These are phyloP conservation scores for Mixornis gularis DNA, from an alignment of 2,113 vertebrate species.

Conservation along the genomic window DNA sequence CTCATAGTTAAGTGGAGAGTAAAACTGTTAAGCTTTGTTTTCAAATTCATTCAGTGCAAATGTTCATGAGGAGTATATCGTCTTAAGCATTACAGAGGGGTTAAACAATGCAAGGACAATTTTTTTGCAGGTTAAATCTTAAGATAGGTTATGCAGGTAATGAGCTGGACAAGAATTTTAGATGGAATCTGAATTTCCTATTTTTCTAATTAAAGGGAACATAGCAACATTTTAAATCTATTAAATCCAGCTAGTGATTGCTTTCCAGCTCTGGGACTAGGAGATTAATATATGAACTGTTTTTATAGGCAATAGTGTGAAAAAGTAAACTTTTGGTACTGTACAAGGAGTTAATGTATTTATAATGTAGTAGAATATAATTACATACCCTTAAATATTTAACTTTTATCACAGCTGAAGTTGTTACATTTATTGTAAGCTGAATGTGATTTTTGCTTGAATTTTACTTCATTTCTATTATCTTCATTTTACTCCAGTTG, in stretches of 20 bases:
- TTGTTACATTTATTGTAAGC: neutral
- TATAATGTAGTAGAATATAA: neutral
- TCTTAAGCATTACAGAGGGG: neutral
- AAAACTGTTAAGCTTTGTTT: neutral
- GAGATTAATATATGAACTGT: neutral
- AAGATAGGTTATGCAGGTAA: neutral
- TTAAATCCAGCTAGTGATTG: neutral
- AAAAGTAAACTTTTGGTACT: slow-evolving; percentile 21
- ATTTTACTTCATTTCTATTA: neutral
- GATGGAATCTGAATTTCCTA: neutral
- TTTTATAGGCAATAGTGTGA: neutral
- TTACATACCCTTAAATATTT: neutral
- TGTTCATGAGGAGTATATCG: neutral
- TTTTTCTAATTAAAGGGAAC: neutral
- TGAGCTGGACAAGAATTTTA: neutral
- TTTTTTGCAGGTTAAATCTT: neutral
- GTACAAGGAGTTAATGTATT: neutral
- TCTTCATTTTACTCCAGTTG: neutral
- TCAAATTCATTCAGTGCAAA: neutral
- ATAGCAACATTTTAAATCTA: neutral
- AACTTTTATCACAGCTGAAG: neutral
- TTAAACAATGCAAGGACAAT: neutral
- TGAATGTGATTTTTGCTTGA: neutral
- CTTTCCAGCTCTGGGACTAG: neutral
- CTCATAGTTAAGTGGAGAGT: neutral